Evolutionary conservation across 1,140 invertebrate genomes (phyloP).

Genomic region (Formica selysi): DNA sequence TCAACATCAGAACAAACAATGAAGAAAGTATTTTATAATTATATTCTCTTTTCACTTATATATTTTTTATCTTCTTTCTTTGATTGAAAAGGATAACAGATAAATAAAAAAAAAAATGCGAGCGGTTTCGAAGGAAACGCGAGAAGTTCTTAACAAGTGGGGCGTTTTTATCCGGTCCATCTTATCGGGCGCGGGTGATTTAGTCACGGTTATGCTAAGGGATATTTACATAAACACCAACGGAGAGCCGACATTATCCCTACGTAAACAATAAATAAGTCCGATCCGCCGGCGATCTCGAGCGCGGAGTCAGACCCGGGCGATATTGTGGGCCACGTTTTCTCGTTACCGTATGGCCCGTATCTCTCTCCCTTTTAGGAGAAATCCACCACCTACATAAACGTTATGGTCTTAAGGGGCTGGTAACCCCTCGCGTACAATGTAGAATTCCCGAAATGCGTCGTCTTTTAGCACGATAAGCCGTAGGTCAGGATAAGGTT

Average conservation of each 20-base stretch:
- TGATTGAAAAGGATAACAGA: slow-evolving; percentile 21
- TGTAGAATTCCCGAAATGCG: slow-evolving; percentile 71
- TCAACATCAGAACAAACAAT: background rate
- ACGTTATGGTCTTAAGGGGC: slow-evolving; percentile 75
- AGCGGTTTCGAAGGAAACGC: slow-evolving; percentile 7
- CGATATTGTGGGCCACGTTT: slow-evolving; percentile 62
- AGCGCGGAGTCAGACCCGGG: slow-evolving; percentile 16
- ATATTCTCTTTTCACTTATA: background rate
- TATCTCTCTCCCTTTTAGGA: slow-evolving; percentile 63
- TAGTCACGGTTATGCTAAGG: slow-evolving; percentile 72
- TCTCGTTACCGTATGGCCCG: slow-evolving; percentile 64
- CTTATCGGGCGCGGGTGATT: slow-evolving; percentile 72
- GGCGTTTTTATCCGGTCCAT: slow-evolving; percentile 71
- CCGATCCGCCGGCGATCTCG: slow-evolving; percentile 35
- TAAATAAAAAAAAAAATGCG: slow-evolving; percentile 13
- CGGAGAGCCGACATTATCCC: slow-evolving; percentile 50
- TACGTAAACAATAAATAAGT: slow-evolving; percentile 74
- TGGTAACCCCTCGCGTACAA: slow-evolving; percentile 54
- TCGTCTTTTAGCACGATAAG: slow-evolving; percentile 73
- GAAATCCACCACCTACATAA: slow-evolving; percentile 66
- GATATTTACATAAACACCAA: slow-evolving; percentile 73
- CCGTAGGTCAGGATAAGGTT: slow-evolving; percentile 69
- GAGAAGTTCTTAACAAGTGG: slow-evolving; percentile 66
- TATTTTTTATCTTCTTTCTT: background rate
- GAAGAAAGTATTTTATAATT: background rate